Evolutionary conservation across 2,113 vertebrate species (phyloP).

Genomic region (Theropithecus gelada): DNA sequence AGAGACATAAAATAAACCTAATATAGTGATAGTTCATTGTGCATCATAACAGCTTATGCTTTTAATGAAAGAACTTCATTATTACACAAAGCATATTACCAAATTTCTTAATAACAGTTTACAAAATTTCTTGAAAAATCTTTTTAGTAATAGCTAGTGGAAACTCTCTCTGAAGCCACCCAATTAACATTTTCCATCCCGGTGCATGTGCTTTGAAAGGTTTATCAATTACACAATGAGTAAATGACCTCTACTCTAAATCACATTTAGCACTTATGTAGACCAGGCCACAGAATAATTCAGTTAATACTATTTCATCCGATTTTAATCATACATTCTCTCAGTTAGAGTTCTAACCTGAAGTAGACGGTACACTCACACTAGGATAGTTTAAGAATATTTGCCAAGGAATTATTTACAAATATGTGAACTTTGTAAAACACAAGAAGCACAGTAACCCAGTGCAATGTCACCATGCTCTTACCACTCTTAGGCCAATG

Average conservation of each 20-base stretch:
- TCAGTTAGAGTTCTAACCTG: not conserved
- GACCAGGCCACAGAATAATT: not conserved
- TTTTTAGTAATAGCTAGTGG: not conserved
- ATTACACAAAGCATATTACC: not conserved
- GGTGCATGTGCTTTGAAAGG: not conserved
- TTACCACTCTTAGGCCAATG: not conserved
- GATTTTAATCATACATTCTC: not conserved
- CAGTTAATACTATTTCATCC: not conserved
- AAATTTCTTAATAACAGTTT: not conserved
- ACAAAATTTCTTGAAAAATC: not conserved
- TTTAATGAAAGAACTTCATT: not conserved
- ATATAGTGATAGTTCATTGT: not conserved
- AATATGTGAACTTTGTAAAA: not conserved
- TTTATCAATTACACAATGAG: not conserved
- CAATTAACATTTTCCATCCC: not conserved
- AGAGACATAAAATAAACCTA: not conserved
- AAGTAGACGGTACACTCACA: not conserved
- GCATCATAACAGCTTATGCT: not conserved
- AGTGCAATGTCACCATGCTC: not conserved
- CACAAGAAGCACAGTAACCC: not conserved
- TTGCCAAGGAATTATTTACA: not conserved
- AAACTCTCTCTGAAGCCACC: not conserved
- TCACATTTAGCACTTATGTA: not conserved
- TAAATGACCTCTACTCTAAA: not conserved
- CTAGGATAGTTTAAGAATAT: not conserved